Conservation (phyloP, 2,797 vertebrate species). For the Centropyge bicolor region DNA sequence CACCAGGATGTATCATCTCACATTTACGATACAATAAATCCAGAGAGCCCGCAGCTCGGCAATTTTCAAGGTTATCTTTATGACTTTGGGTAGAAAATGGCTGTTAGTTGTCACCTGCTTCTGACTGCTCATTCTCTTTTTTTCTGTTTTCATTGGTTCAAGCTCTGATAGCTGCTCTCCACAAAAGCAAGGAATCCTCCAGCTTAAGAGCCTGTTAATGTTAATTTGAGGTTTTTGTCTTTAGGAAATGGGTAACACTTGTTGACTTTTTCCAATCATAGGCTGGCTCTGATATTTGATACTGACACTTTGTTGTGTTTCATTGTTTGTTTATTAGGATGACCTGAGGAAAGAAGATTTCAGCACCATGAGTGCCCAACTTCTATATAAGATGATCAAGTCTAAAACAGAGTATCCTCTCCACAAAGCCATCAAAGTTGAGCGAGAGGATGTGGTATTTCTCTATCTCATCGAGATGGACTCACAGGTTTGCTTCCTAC, state of each 20-base stretch:
- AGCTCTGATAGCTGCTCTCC: not conserved
- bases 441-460: slow-evolving; percentile 97
- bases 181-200: not conserved
- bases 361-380: slow-evolving; percentile 96
- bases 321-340: slow-evolving; percentile 83
- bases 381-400: slow-evolving; percentile 99
- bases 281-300: not conserved
- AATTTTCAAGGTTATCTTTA: slow-evolving; percentile 54
- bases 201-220: not conserved
- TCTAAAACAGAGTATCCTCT: slow-evolving; percentile 97
- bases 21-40: slow-evolving; percentile 54
- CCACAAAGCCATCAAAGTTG: slow-evolving; percentile 98
- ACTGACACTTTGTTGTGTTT: not conserved
- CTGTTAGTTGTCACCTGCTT: not conserved
- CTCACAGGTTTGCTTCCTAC: slow-evolving; percentile 88
- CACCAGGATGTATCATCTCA: slow-evolving; percentile 11
- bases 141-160: not conserved
- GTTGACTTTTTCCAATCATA: not conserved
- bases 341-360: slow-evolving; percentile 98
- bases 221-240: not conserved
- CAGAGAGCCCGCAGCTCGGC: slow-evolving; percentile 5
- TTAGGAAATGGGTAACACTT: not conserved
- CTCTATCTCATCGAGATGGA: slow-evolving; percentile 99
- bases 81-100: slow-evolving; percentile 35
- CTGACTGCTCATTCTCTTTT: not conserved